phyloP scores from a whole-genome alignment of 2,113 vertebrate species.

The Erythrocercus mccallii region DNA sequence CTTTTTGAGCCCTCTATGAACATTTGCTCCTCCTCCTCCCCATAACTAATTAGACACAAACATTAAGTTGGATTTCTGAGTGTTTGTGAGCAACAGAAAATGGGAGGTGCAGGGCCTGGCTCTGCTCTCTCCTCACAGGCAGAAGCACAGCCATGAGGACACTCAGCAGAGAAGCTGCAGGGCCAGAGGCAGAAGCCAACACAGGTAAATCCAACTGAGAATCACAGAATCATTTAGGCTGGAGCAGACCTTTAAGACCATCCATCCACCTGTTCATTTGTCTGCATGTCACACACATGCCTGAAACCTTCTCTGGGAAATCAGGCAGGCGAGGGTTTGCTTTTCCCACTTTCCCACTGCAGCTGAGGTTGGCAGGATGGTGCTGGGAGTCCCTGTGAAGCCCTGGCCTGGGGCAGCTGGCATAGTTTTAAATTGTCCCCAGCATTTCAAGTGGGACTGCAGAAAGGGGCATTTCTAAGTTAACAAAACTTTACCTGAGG shows the following conservation, averaged over 20 bases:
- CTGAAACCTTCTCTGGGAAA: rapidly evolving
- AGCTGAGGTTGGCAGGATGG: neutral
- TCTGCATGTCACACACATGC: neutral
- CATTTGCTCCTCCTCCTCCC: neutral
- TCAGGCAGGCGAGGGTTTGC: neutral
- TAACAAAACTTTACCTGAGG: neutral
- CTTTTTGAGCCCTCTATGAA: neutral
- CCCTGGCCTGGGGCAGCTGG: neutral
- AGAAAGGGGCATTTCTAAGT: neutral
- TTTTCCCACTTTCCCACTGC: neutral
- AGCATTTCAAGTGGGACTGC: neutral
- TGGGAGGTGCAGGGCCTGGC: neutral
- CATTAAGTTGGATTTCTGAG: neutral
- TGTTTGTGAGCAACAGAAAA: neutral
- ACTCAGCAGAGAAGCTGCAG: neutral
- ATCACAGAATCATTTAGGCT: neutral
- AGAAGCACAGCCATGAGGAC: neutral
- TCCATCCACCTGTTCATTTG: neutral
- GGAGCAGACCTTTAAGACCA: neutral
- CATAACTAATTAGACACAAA: neutral
- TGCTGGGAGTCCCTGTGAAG: neutral
- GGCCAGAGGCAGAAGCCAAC: neutral
- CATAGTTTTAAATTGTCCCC: neutral
- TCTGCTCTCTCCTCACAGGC: neutral
- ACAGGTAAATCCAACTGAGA: neutral